phyloP scores from a whole-genome alignment of 2,888 invertebrate genomes.

The Eupithecia insigniata region DNA sequence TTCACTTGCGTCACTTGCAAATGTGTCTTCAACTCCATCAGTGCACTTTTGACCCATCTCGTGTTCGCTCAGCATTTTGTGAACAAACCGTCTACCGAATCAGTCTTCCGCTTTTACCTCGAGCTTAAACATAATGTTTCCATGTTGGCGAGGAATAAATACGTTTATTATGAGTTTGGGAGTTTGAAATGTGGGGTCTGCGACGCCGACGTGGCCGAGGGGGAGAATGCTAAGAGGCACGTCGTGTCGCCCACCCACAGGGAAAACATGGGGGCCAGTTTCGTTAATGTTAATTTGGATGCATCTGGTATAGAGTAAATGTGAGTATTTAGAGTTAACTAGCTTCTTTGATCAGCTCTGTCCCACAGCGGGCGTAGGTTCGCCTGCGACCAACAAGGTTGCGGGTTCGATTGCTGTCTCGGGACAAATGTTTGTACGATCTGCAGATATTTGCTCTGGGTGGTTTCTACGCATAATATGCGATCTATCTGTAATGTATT shows the following conservation, averaged over 20 bases:
- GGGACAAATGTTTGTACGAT: no score
- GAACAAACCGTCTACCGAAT: conserved; percentile 65
- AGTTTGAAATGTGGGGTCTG: conserved; percentile 75
- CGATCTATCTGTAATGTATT: no score
- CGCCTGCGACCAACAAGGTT: no score
- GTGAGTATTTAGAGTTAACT: conserved; percentile 47
- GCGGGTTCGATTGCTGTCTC: no score
- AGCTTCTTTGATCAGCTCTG: background rate
- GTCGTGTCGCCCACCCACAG: conserved; percentile 73
- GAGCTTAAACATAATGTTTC: conserved; percentile 77
- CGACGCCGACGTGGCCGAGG: conserved; percentile 66
- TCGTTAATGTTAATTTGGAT: conserved; percentile 68
- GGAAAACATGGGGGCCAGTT: conserved; percentile 80
- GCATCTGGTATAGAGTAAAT: conserved; percentile 69
- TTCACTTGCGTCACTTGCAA: conserved; percentile 69
- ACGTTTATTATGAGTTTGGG: conserved; percentile 74
- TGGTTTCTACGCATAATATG: no score
- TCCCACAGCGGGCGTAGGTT: background rate
- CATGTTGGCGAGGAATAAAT: conserved; percentile 75
- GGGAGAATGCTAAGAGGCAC: conserved; percentile 76
- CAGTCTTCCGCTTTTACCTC: conserved; percentile 76
- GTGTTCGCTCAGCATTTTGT: conserved; percentile 73
- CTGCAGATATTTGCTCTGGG: no score
- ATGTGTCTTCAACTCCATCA: conserved; percentile 69
- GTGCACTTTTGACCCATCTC: conserved; percentile 69